Conservation (phyloP, 2,797 vertebrate species). For the Ctenosaura bakeri region DNA sequence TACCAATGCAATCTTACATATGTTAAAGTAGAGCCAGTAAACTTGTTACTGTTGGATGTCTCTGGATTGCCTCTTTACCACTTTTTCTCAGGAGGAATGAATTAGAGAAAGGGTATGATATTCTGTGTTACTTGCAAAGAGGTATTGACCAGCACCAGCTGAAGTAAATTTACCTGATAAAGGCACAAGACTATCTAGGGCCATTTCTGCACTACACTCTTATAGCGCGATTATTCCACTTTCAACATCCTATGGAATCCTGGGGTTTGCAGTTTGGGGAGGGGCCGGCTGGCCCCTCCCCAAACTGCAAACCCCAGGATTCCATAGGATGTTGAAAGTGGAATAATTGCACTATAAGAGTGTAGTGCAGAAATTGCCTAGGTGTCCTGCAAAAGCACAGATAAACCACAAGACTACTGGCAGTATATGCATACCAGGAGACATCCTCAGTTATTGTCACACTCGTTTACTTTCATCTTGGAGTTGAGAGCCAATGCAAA, state of each 20-base stretch:
- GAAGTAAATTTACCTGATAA: constrained; percentile 31
- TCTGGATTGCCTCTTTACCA: constrained; percentile 12
- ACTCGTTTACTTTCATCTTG: background rate
- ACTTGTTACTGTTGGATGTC: background rate
- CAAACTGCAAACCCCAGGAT: too few species aligned
- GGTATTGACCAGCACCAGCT: constrained; percentile 18
- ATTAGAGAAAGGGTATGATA: background rate
- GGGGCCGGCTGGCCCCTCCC: too few species aligned
- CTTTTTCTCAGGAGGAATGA: constrained; percentile 20
- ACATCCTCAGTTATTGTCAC: constrained; percentile 12
- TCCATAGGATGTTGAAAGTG: too few species aligned
- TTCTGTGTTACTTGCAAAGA: background rate
- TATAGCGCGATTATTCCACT: too few species aligned
- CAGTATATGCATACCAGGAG: background rate
- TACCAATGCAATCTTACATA: background rate
- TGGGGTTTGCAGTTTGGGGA: too few species aligned
- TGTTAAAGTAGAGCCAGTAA: background rate
- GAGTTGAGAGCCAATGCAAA: constrained; percentile 10
- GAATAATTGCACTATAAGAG: too few species aligned
- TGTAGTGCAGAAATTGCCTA: too few species aligned
- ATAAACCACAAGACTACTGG: background rate
- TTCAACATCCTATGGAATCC: too few species aligned
- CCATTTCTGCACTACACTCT: too few species aligned
- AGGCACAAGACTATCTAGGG: constrained; percentile 24
- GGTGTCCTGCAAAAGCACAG: background rate